Evolutionary conservation across 1,140 invertebrate species (phyloP).

Genomic region (Agraylea sexmaculata): DNA sequence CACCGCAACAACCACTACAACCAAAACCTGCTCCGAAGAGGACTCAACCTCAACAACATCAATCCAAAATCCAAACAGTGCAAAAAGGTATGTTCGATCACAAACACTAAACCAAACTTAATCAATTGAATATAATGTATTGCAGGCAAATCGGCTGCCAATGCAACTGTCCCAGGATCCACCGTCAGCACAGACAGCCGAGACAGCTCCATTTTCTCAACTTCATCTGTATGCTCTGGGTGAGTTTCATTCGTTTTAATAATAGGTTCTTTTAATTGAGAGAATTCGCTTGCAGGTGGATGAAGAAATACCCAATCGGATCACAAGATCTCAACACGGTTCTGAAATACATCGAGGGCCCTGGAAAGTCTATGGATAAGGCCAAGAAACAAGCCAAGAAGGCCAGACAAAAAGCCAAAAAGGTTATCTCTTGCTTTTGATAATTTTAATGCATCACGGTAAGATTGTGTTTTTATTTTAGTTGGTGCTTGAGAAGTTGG

Average conservation of each 20-base stretch:
- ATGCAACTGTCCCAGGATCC: conserved; percentile 4
- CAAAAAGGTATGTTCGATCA: too few relatives aligned
- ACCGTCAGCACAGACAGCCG: conserved; percentile 25
- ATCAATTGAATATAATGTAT: background rate
- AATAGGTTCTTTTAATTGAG: too few relatives aligned
- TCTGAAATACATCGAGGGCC: conserved; percentile 37
- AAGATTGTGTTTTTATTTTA: too few relatives aligned
- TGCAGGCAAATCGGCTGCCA: background rate
- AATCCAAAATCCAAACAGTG: too few relatives aligned
- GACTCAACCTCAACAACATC: too few relatives aligned
- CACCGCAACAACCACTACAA: background rate
- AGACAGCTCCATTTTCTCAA: conserved; percentile 34
- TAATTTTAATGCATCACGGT: background rate
- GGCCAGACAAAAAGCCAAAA: conserved; percentile 32
- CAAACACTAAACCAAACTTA: background rate
- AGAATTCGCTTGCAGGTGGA: conserved; percentile 19
- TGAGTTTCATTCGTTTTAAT: conserved; percentile 19
- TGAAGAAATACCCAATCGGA: too few relatives aligned
- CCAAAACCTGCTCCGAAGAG: background rate
- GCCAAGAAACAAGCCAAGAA: conserved; percentile 38
- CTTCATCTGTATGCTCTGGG: conserved; percentile 34
- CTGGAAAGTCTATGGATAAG: conserved; percentile 29
- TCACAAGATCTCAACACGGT: conserved; percentile 34
- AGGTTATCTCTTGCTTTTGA: conserved; percentile 20
- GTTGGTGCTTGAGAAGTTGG: conserved; percentile 9